Evolutionary conservation across 2,888 invertebrate genomes (phyloP), one percentile per base, ranked within the genome.

Genomic region (Camponotus fellah): DNA sequence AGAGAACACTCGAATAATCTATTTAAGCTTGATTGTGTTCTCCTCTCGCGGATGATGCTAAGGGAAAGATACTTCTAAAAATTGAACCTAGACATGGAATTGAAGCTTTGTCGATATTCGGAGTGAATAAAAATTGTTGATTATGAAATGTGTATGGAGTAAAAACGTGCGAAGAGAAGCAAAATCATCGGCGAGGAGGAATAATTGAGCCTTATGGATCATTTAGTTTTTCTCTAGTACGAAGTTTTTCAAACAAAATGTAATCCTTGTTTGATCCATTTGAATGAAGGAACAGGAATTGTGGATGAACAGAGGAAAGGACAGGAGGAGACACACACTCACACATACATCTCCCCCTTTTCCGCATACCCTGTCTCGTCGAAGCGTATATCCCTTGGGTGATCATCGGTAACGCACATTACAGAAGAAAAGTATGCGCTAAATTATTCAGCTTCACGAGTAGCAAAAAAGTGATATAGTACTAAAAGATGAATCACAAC

Each of bases 351-450:
- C 68, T 84, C 72, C 83, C 84, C 49, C 17, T 53, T n/a, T 3
- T 8, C 87, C 83, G 86, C 88, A 84, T 75, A 87, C 86, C 81
- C 26, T 91, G 89, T 90, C 89, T 90, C 89, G 82, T 90, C 83
- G 77, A 86, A 34, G 4, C 26, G 68, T 26, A 53, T 68, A 43
- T 0, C 37, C 17, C 34, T 53, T 46, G 46, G 43, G 43, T 66
- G 43, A 56, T 43, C 56, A 40, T 77, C 77, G 58, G 56, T 77
- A 68, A 77, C 77, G 77, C 77, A 77, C 56, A 77, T 68, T 21
- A 53, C 68, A 43, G n/a, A 58, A 66, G 14, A 58, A 58, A 68
- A 56, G 21, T 6, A 69, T 68, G 58, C 8, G 56, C 32, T 77
- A 69, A 40, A 77, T 77, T 56, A 77, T 68, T 58, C 53, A 53